Conservation (phyloP, 2,888 invertebrate species). For the Microchrysa polita region DNA sequence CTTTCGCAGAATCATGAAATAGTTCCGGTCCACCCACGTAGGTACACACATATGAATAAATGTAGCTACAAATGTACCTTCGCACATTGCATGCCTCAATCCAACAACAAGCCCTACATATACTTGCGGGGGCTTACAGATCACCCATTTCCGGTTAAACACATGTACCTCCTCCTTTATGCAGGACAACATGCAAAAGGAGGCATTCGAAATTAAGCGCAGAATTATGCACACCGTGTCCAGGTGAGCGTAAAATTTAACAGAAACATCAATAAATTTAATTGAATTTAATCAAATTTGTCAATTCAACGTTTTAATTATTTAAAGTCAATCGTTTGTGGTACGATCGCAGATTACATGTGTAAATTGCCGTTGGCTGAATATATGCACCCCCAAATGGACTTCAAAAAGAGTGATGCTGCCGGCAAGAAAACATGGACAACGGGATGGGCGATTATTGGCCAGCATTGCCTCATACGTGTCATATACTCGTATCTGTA, state of each 20-base stretch:
- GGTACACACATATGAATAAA: no score
- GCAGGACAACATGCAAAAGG: background rate
- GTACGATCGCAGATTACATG: conserved; percentile 53
- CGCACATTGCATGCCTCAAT: background rate
- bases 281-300: conserved; percentile 60
- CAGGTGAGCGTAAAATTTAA: conserved; percentile 54
- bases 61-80: no score
- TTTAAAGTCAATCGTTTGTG: conserved; percentile 59
- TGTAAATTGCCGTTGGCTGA: conserved; percentile 52
- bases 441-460: conserved; percentile 9
- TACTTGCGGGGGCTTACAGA: background rate
- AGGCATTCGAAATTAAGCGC: conserved; percentile 30
- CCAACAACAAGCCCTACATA: background rate
- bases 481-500: no score
- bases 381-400: conserved; percentile 35
- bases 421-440: background rate
- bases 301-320: conserved; percentile 59
- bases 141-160: no score
- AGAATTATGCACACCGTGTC: conserved; percentile 47
- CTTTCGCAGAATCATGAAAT: background rate
- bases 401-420: no score
- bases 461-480: background rate
- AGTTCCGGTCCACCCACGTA: background rate
- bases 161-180: no score
- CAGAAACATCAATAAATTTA: conserved; percentile 56